phyloP scores from a whole-genome alignment of 2,888 invertebrate species.

The Minunthozetes semirufus region DNA sequence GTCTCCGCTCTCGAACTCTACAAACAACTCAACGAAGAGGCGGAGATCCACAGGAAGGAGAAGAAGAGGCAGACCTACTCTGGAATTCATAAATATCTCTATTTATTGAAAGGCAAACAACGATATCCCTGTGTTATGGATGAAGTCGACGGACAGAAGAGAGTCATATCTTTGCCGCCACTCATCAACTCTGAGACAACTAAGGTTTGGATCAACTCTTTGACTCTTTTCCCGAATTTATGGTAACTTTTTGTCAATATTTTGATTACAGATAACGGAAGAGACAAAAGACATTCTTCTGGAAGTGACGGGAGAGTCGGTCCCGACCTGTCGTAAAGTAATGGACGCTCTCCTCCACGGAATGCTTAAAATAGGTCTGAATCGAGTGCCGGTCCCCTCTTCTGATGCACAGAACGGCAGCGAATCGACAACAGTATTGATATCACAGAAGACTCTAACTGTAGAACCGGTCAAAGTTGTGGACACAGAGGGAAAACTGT shows the following conservation, averaged over 20 bases:
- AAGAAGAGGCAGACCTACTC: constrained; percentile 74
- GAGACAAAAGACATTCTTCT: constrained; percentile 62
- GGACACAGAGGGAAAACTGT: constrained; percentile 62
- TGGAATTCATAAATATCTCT: constrained; percentile 72
- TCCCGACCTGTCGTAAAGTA: constrained; percentile 60
- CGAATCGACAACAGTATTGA: not conserved
- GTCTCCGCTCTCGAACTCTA: constrained; percentile 64
- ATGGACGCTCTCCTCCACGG: constrained; percentile 62
- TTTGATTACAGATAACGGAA: constrained; percentile 57
- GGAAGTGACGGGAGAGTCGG: constrained; percentile 67
- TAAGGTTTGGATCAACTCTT: constrained; percentile 55
- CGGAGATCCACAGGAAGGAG: constrained; percentile 70
- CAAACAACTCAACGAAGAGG: constrained; percentile 63
- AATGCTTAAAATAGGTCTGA: constrained; percentile 57
- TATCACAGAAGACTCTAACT: constrained; percentile 46
- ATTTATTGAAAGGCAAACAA: constrained; percentile 66
- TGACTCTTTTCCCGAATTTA: constrained; percentile 7
- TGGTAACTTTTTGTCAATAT: constrained; percentile 1
- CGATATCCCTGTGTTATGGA: constrained; percentile 66
- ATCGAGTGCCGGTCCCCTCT: constrained; percentile 43
- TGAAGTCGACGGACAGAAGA: constrained; percentile 48
- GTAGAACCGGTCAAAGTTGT: constrained; percentile 65
- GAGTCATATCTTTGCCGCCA: constrained; percentile 74
- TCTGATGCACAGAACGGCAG: constrained; percentile 34
- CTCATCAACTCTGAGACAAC: constrained; percentile 75